Base-by-base conservation (phyloP, 2,113 vertebrate species). In the Tricholaema leucomelas region DNA sequence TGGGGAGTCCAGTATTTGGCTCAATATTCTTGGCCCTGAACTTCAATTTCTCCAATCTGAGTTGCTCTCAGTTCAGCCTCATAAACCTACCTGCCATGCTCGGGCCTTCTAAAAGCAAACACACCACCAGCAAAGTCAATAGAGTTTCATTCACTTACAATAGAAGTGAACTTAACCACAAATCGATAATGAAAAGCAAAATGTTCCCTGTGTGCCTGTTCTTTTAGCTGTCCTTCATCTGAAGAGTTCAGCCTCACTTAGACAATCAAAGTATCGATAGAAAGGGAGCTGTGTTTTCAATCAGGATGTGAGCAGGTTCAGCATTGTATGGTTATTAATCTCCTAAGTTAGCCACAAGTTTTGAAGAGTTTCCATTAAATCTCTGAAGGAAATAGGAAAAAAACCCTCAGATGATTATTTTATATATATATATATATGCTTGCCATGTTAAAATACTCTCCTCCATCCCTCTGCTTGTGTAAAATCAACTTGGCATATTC, bases 211-310 rank as follows among this genome's bases (percentile, higher is more conserved):
- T 7, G 3, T 88, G 64, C 91, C 79, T 87, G 67, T 91, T 97
- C 90, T 94, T 96, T 89, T 93, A 91, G 61, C 83, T 96, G 91
- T 95, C 96, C 91, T 97, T 91, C 77, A 71, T 87, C 78, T 83
- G 59, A 81, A 76, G 81, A 94, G 90, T 91, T 96, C 95, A 91
- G 54, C 40, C 70, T 64, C 94, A 93, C 96, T 97, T 95, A 95
- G 87, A 81, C 72, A 96, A 96, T 96, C 91, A 91, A 96, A 95
- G 94, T 93, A 96, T 95, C 21, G 78, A 88, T 85, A 81, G 87
- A 88, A 88, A 96, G 58, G 44, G 90, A 90, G 89, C 91, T 69
- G 50, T 81, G 74, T 91, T 97, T 97, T 96, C 95, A 93, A 96
- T 97, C 96, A 96, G 70, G 35, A 88, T 91, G 78, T 71, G 85